phyloP scores from a whole-genome alignment of 2,113 vertebrate genomes.

The Elaphurus davidianus region DNA sequence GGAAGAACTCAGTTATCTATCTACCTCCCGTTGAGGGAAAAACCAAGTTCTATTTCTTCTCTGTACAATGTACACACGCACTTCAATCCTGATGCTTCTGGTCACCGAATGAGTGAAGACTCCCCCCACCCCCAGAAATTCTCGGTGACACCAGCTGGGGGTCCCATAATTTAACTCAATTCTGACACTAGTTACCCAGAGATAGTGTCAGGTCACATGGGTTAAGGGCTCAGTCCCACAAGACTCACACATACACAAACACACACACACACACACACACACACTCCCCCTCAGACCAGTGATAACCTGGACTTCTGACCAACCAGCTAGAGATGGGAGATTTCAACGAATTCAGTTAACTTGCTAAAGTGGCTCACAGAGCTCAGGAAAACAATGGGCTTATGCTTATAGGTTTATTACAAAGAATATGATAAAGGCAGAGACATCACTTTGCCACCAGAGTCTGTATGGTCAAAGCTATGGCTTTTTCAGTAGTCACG shows the following conservation, averaged over 20 bases:
- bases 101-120: not conserved
- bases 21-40: not conserved
- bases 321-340: not conserved
- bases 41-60: not conserved
- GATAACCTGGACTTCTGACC: not conserved
- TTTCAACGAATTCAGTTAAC: not conserved
- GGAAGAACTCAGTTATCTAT: not conserved
- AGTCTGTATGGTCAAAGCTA: not conserved
- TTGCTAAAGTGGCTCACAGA: not conserved
- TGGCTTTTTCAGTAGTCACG: not conserved
- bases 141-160: not conserved
- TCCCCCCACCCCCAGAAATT: not conserved
- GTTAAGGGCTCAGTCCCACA: not conserved
- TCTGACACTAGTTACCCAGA: not conserved
- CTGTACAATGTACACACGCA: not conserved
- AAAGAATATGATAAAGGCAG: not conserved
- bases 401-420: not conserved
- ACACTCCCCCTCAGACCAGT: not conserved
- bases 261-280: not conserved
- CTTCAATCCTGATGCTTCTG: not conserved
- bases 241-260: not conserved
- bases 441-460: not conserved
- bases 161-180: not conserved
- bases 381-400: not conserved
- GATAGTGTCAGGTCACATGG: not conserved